Percentiles rank a stretch among this genome's conserved stretches.
Conservation (phyloP, 2,888 invertebrate genomes). For the Tiliacea aurago region DNA sequence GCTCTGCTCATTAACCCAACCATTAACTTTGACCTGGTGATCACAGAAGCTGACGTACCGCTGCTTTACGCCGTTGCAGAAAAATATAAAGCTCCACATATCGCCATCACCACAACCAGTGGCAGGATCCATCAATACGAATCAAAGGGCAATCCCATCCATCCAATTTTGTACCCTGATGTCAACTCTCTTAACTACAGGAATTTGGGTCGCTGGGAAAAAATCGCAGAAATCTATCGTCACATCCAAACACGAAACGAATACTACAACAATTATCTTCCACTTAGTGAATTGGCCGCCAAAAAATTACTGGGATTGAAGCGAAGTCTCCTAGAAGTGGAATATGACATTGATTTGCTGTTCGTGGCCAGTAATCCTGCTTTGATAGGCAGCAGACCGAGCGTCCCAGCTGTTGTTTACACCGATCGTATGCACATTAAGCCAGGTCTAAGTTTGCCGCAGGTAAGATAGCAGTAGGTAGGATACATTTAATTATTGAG, state of each 20-base stretch:
- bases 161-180: constrained; percentile 89
- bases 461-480: constrained; percentile 71
- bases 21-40: constrained; percentile 89
- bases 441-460: constrained; percentile 77
- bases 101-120: constrained; percentile 88
- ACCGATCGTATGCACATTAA: constrained; percentile 85
- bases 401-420: constrained; percentile 79
- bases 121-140: constrained; percentile 87
- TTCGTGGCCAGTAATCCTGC: constrained; percentile 83
- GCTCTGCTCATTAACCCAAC: constrained; percentile 83
- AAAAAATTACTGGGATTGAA: constrained; percentile 81
- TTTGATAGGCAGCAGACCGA: constrained; percentile 83
- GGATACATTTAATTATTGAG: too few species aligned
- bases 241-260: constrained; percentile 79
- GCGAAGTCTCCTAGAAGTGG: constrained; percentile 80
- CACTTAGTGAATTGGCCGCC: constrained; percentile 81
- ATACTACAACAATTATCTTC: constrained; percentile 81
- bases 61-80: constrained; percentile 87
- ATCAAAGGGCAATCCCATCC: constrained; percentile 88
- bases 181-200: constrained; percentile 83
- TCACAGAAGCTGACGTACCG: constrained; percentile 90
- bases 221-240: constrained; percentile 78
- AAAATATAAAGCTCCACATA: constrained; percentile 89
- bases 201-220: constrained; percentile 84
- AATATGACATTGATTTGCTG: constrained; percentile 85